These are phyloP conservation scores for Triplophysa bombifrons DNA, from an alignment of 2,797 vertebrate species.

Conservation along the genomic window DNA sequence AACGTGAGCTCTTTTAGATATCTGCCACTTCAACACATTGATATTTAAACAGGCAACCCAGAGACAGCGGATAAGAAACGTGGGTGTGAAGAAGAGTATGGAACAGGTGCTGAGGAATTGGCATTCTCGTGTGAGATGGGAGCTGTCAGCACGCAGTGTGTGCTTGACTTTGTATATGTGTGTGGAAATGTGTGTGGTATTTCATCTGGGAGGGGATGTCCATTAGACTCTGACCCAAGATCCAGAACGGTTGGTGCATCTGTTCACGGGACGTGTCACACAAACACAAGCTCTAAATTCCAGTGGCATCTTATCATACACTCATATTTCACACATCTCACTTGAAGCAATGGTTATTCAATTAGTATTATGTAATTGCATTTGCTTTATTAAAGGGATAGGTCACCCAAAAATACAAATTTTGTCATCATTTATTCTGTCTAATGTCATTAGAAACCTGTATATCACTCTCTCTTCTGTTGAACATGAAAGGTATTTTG, in stretches of 20 bases:
- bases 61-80: constrained; percentile 1
- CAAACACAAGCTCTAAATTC: background rate
- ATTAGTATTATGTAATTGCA: background rate
- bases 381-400: background rate
- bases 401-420: background rate
- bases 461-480: too few relatives aligned
- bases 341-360: background rate
- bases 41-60: background rate
- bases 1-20: background rate
- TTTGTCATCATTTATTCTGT: background rate
- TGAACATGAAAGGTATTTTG: too few relatives aligned
- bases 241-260: background rate
- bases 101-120: background rate
- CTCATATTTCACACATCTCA: background rate
- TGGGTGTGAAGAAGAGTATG: background rate
- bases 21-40: constrained; percentile 6
- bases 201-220: constrained; percentile 7
- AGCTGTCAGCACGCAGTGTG: background rate
- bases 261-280: background rate
- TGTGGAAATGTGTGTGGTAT: constrained; percentile 4
- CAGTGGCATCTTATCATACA: background rate
- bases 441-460: too few relatives aligned
- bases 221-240: background rate
- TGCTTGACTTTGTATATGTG: background rate
- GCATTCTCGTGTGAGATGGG: constrained; percentile 4